Evolutionary conservation across 2,888 invertebrate species (phyloP).

Genomic region (Himalopsyche kuldschensis): DNA sequence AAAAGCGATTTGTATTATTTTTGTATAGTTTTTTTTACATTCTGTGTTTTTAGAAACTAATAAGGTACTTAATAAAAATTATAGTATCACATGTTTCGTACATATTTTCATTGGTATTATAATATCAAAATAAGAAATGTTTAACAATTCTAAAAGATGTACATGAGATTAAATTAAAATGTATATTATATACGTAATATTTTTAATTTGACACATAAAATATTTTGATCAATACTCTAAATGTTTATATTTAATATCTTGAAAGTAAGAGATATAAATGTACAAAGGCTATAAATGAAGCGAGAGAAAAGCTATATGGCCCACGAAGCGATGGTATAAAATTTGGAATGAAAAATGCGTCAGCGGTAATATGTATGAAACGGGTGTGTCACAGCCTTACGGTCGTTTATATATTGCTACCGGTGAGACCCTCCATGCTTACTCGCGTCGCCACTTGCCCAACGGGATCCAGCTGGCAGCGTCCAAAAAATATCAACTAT

Average conservation of each 20-base stretch:
- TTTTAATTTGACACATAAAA: background rate
- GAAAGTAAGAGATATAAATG: background rate
- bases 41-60: background rate
- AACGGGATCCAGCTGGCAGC: conserved; percentile 56
- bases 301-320: background rate
- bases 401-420: conserved; percentile 57
- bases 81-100: background rate
- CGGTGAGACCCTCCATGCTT: conserved; percentile 65
- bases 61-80: background rate
- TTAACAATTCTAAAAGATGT: background rate
- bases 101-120: background rate
- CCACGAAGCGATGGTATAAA: background rate
- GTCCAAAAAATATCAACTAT: conserved; percentile 40
- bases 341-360: background rate
- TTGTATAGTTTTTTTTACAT: background rate
- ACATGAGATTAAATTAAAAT: background rate
- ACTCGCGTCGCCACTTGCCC: conserved; percentile 60
- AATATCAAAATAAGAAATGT: background rate
- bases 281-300: background rate
- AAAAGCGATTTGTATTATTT: background rate
- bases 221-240: background rate
- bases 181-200: background rate
- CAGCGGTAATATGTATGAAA: background rate
- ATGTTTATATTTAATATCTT: background rate
- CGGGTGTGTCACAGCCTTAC: background rate